A percentile compares a stretch with the other conserved stretches of the same genome.
Conservation (phyloP, 2,888 invertebrate species). For the Brachyptera putata region DNA sequence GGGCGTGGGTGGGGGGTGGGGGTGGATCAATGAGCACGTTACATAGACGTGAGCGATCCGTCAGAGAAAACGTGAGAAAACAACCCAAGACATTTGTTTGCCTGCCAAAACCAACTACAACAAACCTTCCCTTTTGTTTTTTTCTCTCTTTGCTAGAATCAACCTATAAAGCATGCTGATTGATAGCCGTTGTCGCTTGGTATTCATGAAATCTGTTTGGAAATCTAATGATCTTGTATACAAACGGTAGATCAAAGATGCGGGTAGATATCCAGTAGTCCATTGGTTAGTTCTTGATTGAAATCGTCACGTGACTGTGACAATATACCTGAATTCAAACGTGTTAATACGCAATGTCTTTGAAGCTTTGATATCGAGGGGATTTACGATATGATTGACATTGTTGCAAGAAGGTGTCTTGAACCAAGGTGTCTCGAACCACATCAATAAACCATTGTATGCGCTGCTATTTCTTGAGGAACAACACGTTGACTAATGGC, state of each 20-base stretch:
- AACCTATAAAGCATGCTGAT: background rate
- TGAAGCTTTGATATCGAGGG: too few species aligned
- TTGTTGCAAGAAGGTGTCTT: too few species aligned
- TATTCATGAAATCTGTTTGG: background rate
- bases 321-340: too few species aligned
- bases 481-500: too few species aligned
- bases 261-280: too few species aligned
- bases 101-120: background rate
- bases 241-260: background rate
- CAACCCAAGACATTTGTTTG: slow-evolving; percentile 4
- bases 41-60: background rate
- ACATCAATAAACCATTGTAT: too few species aligned
- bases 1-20: background rate
- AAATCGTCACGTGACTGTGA: too few species aligned
- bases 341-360: too few species aligned
- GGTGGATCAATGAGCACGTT: slow-evolving; percentile 5
- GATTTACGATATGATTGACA: too few species aligned
- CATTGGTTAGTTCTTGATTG: background rate
- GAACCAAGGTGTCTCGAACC: too few species aligned
- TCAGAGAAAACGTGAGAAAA: slow-evolving; percentile 7
- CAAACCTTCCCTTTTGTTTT: background rate
- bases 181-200: background rate
- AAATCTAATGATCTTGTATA: background rate
- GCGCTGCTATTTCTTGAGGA: too few species aligned
- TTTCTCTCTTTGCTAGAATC: background rate